These are phyloP conservation scores for Vesta saturnalis DNA, from an alignment of 2,888 invertebrate species.

Conservation along the genomic window DNA sequence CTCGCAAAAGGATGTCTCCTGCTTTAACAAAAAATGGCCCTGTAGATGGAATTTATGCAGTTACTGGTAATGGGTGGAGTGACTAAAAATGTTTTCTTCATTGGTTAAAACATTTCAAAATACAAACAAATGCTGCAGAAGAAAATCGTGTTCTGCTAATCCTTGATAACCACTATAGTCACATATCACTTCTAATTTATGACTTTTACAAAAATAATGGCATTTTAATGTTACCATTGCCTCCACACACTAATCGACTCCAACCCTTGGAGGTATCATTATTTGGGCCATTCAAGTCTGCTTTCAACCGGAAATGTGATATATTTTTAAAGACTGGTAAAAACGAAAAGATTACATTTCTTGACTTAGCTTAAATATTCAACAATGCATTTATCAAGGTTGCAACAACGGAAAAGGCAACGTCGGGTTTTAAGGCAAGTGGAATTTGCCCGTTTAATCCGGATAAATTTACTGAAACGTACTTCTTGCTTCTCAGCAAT, in stretches of 20 bases:
- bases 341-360: no score
- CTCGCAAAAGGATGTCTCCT: background rate
- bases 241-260: background rate
- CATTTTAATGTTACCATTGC: background rate
- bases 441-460: conserved; percentile 7
- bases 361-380: no score
- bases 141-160: no score
- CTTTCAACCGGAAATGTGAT: background rate
- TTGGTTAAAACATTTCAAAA: no score
- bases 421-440: background rate
- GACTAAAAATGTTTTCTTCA: background rate
- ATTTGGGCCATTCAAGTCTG: background rate
- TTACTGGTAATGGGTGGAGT: background rate
- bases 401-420: conserved; percentile 10
- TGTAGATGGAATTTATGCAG: no score
- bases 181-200: no score
- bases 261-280: background rate
- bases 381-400: background rate
- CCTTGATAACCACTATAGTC: no score
- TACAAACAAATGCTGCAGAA: no score
- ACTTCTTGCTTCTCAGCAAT: no score
- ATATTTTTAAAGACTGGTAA: background rate
- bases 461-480: background rate
- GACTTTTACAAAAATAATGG: background rate
- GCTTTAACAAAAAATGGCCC: background rate